Conservation (phyloP, 2,888 invertebrate species). For the Orthosia gracilis region DNA sequence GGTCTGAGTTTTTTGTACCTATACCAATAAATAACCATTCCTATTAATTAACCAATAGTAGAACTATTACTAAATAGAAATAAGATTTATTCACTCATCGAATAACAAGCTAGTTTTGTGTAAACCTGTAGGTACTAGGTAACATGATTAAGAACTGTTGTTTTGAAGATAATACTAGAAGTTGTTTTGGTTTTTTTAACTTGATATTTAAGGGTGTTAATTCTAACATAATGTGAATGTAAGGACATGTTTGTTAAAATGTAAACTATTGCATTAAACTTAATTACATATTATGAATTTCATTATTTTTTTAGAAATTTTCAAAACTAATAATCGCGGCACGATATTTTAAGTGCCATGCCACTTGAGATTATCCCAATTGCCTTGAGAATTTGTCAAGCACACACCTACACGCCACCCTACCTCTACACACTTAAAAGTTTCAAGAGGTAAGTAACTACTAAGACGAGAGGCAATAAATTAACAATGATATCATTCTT, state of each 20-base stretch:
- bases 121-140: neutral
- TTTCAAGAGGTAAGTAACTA: neutral
- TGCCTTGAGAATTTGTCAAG: neutral
- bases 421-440: neutral
- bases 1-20: neutral
- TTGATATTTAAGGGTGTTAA: neutral
- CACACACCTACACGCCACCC: too few species aligned
- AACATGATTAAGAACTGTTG: slow-evolving; percentile 12
- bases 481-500: neutral
- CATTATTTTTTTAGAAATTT: neutral
- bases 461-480: neutral
- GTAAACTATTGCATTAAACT: slow-evolving; percentile 9
- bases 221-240: neutral
- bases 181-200: slow-evolving; percentile 8
- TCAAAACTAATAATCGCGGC: neutral
- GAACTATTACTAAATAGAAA: neutral
- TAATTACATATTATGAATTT: slow-evolving; percentile 10
- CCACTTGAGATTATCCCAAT: neutral
- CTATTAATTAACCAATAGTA: slow-evolving; percentile 20
- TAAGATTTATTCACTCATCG: slow-evolving; percentile 17
- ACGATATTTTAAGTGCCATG: neutral
- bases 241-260: neutral
- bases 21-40: slow-evolving; percentile 9
- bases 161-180: slow-evolving; percentile 5
- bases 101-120: neutral